Percentiles rank a stretch among this genome's conserved stretches.
Conservation (phyloP, 2,888 invertebrate genomes). For the Epsilonema sp. region DNA sequence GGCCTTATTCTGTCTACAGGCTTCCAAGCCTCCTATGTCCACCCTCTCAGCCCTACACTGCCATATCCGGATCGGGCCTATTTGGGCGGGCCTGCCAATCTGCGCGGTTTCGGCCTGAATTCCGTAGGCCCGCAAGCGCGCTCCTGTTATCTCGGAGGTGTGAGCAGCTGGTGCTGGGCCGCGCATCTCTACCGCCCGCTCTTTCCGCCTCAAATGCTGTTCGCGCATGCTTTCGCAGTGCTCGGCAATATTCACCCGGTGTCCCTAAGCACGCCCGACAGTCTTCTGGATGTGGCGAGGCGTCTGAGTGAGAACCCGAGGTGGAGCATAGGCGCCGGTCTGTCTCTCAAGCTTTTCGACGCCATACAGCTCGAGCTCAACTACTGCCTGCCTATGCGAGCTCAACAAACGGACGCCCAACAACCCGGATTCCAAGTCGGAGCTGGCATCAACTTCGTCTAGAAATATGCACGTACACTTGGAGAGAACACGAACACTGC, state of each 20-base stretch:
- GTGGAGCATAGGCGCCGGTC: constrained; percentile 57
- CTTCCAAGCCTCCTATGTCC: constrained; percentile 13
- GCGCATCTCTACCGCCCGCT: constrained; percentile 71
- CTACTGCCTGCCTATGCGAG: constrained; percentile 59
- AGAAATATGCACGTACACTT: too few species aligned
- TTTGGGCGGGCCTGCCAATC: constrained; percentile 65
- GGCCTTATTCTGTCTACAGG: constrained; percentile 30
- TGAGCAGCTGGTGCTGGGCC: constrained; percentile 65
- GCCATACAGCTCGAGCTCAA: constrained; percentile 82
- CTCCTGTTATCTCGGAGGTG: constrained; percentile 37
- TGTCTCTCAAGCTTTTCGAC: constrained; percentile 60
- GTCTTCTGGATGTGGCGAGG: background rate
- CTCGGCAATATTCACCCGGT: constrained; percentile 51
- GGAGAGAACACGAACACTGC: too few species aligned
- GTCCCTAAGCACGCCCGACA: background rate
- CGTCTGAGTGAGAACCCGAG: constrained; percentile 31
- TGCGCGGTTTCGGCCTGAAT: constrained; percentile 66
- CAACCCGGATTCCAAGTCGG: constrained; percentile 22
- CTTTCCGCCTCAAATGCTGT: constrained; percentile 43
- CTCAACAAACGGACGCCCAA: constrained; percentile 33
- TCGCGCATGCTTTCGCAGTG: constrained; percentile 71
- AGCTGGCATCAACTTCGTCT: constrained; percentile 19
- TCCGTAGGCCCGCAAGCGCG: constrained; percentile 69
- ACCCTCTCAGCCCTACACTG: too few species aligned
- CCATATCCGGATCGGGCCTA: constrained; percentile 47